These are phyloP conservation scores for Scaptomyza pallida DNA, from an alignment of 1,140 invertebrate species.

Conservation along the genomic window DNA sequence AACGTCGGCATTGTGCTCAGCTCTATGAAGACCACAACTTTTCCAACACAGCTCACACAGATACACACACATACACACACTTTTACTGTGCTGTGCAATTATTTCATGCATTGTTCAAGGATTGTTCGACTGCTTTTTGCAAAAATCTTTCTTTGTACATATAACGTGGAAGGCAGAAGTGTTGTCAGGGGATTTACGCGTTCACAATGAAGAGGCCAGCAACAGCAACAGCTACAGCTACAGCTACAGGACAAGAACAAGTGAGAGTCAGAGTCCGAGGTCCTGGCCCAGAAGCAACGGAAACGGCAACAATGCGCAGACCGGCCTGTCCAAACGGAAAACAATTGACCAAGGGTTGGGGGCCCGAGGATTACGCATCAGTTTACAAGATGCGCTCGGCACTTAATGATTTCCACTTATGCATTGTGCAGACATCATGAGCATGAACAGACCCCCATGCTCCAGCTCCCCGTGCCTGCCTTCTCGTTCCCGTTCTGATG, in stretches of 20 bases:
- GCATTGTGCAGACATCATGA: constrained; percentile 64
- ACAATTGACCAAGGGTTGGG: constrained; percentile 59
- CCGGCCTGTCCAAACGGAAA: constrained; percentile 46
- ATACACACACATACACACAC: constrained; percentile 8
- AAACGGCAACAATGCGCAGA: constrained; percentile 68
- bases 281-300: constrained; percentile 41
- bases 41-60: constrained; percentile 11
- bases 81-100: constrained; percentile 62
- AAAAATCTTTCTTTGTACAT: constrained; percentile 70
- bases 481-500: constrained; percentile 16
- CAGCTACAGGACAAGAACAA: neutral
- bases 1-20: constrained; percentile 33
- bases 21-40: constrained; percentile 61
- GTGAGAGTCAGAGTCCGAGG: constrained; percentile 6
- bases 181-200: constrained; percentile 76
- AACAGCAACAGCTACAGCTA: constrained; percentile 16
- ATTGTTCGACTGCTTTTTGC: constrained; percentile 65
- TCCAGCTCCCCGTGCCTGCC: neutral
- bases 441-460: neutral
- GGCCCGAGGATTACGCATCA: constrained; percentile 69
- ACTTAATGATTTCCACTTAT: constrained; percentile 79
- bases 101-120: constrained; percentile 77
- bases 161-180: constrained; percentile 63
- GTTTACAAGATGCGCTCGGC: constrained; percentile 73
- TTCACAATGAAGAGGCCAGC: constrained; percentile 51